Evolutionary conservation across 2,113 vertebrate genomes (phyloP).

Genomic region (Onychorhynchus coronatus): DNA sequence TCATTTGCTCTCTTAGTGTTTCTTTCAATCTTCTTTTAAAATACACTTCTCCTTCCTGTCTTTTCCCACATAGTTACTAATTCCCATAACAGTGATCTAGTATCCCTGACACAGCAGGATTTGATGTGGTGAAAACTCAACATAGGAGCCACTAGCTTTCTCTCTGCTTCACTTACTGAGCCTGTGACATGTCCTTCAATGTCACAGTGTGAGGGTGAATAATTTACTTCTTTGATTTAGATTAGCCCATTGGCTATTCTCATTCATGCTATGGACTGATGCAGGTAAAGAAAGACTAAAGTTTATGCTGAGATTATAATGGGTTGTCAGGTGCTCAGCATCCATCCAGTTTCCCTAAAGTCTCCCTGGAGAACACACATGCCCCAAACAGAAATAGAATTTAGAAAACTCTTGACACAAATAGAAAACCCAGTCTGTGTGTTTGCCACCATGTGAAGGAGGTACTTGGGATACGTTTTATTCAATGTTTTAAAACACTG

Average conservation of each 20-base stretch:
- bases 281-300: background rate
- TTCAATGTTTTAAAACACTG: background rate
- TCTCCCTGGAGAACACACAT: background rate
- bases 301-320: background rate
- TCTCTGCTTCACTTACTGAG: background rate
- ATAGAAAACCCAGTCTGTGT: background rate
- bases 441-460: background rate
- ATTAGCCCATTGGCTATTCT: background rate
- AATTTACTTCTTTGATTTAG: background rate
- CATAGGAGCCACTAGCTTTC: background rate
- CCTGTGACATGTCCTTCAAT: background rate
- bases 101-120: background rate
- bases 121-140: background rate
- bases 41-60: background rate
- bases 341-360: background rate
- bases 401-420: background rate
- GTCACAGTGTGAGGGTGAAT: background rate
- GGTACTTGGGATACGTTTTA: background rate
- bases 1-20: background rate
- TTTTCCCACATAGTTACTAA: background rate
- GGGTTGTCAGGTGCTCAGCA: background rate
- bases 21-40: constrained; percentile 15
- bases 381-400: background rate
- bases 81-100: background rate
- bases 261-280: background rate